Evolutionary conservation across 2,888 invertebrate species (phyloP).

Genomic region (Protonemura montana): DNA sequence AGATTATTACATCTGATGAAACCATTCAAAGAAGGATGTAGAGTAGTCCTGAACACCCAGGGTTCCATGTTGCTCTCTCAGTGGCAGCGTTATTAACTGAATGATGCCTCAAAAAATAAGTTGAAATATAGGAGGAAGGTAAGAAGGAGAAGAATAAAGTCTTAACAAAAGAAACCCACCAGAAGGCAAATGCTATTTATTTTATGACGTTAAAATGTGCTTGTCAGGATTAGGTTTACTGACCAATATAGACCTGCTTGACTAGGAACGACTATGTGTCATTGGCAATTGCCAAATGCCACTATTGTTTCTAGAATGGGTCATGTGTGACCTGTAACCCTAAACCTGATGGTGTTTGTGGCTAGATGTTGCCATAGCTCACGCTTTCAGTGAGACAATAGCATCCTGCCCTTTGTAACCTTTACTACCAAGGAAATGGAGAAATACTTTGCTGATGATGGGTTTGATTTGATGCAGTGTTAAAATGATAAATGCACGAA

Average conservation of each 20-base stretch:
- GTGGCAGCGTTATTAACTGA: no score
- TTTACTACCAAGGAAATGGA: no score
- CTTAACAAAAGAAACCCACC: slow-evolving; percentile 44
- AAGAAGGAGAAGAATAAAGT: neutral
- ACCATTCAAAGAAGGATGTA: no score
- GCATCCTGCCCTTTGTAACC: neutral
- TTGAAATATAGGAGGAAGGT: neutral
- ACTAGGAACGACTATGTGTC: neutral
- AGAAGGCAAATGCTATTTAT: neutral
- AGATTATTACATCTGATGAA: no score
- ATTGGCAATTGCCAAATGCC: neutral
- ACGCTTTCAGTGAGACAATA: neutral
- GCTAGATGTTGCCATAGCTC: neutral
- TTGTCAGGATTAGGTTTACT: neutral
- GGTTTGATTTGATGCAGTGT: no score
- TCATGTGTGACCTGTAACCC: neutral
- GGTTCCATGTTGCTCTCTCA: no score
- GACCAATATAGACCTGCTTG: neutral
- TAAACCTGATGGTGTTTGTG: neutral
- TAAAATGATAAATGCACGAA: no score
- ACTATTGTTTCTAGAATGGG: neutral
- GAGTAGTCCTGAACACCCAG: no score
- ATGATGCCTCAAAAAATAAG: no score
- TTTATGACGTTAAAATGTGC: neutral
- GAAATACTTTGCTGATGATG: no score